A percentile compares a stretch with the other conserved stretches of the same genome.
Conservation (phyloP, 2,113 vertebrate genomes). For the Lophura nycthemera region DNA sequence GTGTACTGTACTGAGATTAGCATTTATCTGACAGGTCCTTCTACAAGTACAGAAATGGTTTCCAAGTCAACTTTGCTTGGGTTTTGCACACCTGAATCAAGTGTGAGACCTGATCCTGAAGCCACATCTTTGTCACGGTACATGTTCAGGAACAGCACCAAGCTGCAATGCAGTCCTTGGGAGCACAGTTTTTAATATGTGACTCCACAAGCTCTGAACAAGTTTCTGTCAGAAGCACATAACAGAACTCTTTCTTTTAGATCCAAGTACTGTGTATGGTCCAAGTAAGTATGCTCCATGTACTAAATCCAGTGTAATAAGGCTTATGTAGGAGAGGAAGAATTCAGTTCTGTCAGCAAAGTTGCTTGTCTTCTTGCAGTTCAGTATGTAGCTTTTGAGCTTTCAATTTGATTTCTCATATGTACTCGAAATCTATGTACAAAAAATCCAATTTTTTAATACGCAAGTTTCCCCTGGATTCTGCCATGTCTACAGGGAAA, state of each 20-base stretch:
- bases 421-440: background rate
- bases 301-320: background rate
- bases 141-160: background rate
- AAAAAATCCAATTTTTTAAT: background rate
- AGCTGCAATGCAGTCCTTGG: background rate
- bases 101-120: background rate
- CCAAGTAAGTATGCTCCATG: background rate
- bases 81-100: background rate
- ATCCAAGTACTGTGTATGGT: no score
- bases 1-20: background rate
- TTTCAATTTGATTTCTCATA: background rate
- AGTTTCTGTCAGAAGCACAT: background rate
- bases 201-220: background rate
- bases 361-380: background rate
- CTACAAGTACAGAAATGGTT: background rate
- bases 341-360: background rate
- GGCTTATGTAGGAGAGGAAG: background rate
- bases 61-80: background rate
- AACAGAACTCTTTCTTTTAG: background rate
- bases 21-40: background rate
- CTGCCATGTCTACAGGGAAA: background rate
- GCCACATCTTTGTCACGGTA: background rate
- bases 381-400: background rate
- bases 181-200: background rate
- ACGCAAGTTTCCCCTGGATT: accelerated